Conservation (phyloP, 1,140 invertebrate species). For the Lordiphosa stackelbergi region DNA sequence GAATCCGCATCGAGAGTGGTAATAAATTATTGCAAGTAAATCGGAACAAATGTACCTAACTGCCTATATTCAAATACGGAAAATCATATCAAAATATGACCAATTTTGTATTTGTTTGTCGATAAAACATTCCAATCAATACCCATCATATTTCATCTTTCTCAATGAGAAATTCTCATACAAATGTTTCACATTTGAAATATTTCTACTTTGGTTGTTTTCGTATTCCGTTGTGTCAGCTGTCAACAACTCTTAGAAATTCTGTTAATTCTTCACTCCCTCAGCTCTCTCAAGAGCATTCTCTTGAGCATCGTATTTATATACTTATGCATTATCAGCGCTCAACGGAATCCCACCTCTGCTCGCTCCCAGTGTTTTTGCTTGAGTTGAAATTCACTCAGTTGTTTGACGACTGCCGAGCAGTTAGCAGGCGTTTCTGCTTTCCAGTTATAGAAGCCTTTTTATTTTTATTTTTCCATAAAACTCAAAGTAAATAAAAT, state of each 20-base stretch:
- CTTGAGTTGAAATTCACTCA: constrained; percentile 25
- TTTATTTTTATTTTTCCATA: constrained; percentile 1
- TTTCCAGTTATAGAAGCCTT: background rate
- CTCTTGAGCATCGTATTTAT: background rate
- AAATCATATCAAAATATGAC: too few relatives aligned
- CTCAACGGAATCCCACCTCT: background rate
- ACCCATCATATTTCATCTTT: background rate
- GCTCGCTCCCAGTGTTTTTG: constrained; percentile 15
- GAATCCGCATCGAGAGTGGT: too few relatives aligned
- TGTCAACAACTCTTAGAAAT: constrained; percentile 9
- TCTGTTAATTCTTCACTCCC: background rate
- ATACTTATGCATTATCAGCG: constrained; percentile 7
- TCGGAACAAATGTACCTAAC: too few relatives aligned
- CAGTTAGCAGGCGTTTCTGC: constrained; percentile 31
- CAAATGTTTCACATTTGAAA: background rate
- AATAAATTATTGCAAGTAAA: too few relatives aligned
- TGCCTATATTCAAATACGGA: too few relatives aligned
- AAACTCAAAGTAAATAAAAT: constrained; percentile 34
- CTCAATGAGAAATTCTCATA: too few relatives aligned
- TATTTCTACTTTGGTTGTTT: constrained; percentile 8
- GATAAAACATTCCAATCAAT: background rate
- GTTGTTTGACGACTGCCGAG: constrained; percentile 31
- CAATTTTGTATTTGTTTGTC: too few relatives aligned
- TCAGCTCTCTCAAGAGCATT: background rate
- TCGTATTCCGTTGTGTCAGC: background rate